A percentile compares a stretch with the other conserved stretches of the same genome.
Evolutionary conservation across 2,888 invertebrate species (phyloP).

Genomic region (Vanessa cardui): DNA sequence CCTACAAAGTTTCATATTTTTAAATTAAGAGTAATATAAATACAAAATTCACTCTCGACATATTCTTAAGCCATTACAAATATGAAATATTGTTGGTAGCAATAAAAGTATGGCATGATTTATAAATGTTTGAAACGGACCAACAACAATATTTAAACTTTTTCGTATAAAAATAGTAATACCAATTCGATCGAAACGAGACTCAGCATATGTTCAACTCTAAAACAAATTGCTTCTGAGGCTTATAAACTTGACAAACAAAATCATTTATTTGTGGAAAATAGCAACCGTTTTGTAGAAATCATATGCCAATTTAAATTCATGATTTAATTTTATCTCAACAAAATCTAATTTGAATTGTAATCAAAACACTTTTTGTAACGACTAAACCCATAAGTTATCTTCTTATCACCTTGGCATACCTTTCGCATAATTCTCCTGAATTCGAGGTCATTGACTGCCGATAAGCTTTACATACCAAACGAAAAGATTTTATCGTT

Average conservation of each 20-base stretch:
- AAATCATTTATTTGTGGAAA: not conserved
- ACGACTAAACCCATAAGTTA: constrained; percentile 57
- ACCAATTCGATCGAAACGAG: no score
- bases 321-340: constrained; percentile 11
- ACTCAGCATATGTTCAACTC: no score
- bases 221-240: no score
- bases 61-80: not conserved
- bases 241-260: no score
- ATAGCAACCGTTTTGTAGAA: no score
- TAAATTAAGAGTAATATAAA: not conserved
- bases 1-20: not conserved
- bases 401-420: constrained; percentile 71
- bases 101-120: no score
- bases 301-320: constrained; percentile 3
- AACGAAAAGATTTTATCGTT: constrained; percentile 36
- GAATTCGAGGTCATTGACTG: constrained; percentile 65
- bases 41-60: not conserved
- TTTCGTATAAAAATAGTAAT: no score
- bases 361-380: constrained; percentile 36
- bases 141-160: no score
- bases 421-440: constrained; percentile 63
- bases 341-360: constrained; percentile 13
- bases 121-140: no score
- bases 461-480: constrained; percentile 53
- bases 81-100: not conserved